phyloP scores from a whole-genome alignment of 1,140 invertebrate species.

The Ips typographus region DNA sequence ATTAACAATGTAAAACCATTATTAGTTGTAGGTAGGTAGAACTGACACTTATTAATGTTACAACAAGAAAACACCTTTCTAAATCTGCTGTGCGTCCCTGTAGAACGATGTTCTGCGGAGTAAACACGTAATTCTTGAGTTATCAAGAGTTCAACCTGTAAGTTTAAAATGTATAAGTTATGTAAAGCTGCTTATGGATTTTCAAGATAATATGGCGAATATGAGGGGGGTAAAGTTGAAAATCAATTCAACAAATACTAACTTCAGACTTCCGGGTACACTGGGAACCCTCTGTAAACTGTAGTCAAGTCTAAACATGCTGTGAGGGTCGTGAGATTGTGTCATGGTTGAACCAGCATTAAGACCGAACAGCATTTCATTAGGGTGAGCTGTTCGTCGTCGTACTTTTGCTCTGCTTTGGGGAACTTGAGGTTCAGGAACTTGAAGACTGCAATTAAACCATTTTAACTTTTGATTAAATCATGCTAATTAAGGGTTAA shows the following conservation, averaged over 20 bases:
- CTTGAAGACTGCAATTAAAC: constrained; percentile 27
- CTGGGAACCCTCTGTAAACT: constrained; percentile 70
- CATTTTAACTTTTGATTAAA: background rate
- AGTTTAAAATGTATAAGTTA: constrained; percentile 16
- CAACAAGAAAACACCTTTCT: constrained; percentile 25
- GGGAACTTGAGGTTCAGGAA: constrained; percentile 41
- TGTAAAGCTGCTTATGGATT: background rate
- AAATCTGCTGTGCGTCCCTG: constrained; percentile 5
- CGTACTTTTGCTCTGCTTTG: constrained; percentile 60
- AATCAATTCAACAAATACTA: constrained; percentile 41
- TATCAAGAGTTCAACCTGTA: constrained; percentile 47
- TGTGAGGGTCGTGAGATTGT: constrained; percentile 37
- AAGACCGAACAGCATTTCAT: constrained; percentile 68
- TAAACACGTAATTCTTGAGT: constrained; percentile 31
- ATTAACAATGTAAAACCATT: constrained; percentile 35
- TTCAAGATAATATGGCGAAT: no score
- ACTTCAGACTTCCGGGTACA: constrained; percentile 66
- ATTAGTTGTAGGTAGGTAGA: constrained; percentile 28
- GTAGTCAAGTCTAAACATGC: constrained; percentile 37
- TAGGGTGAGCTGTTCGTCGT: constrained; percentile 64
- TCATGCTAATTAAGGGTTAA: background rate
- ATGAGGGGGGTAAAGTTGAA: no score
- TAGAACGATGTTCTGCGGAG: constrained; percentile 3
- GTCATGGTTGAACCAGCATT: constrained; percentile 39
- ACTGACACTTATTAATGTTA: constrained; percentile 26